Base-by-base conservation (phyloP, 2,797 vertebrate species). In the Columba guinea region DNA sequence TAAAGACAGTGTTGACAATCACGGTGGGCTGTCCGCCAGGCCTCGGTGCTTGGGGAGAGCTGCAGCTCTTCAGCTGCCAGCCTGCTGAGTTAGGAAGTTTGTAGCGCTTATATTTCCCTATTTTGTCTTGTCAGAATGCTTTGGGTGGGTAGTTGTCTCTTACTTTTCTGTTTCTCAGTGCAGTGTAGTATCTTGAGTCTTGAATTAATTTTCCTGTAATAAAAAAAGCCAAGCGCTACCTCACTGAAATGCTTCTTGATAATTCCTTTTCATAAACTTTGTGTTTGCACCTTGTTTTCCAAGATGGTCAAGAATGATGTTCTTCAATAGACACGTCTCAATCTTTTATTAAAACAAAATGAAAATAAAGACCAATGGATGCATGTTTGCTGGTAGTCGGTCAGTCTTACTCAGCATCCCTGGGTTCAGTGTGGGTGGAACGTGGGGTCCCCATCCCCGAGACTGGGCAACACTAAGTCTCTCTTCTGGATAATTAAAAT, bases 301-400 rank as follows among this genome's bases (percentile, higher is more conserved):
- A 59, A 71, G 74, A 3, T 60, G 48, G 10, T n/a, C 5, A 13
- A 35, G 48, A 73, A 13, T 20, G 19, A 27, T 70, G 5, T 19
- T 87, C 30, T 78, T 55, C 14, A 6, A 13, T 35, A 75, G 48
- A 19, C 0, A 1, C 0, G 1, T 55, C 65, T 30, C 18, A 21
- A 4, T 34, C 10, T 35, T 48, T 35, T 41, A 8, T 49, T 81
- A 23, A 5, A 16, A 3, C 44, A 46, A 17, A 30, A 8, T 9
- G 32, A 7, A n/a, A 10, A 2, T 6, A 6, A 60, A 24, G 13
- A 49, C 11, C 14, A 7, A 0, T n/a, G 0, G 1, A 6, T 41
- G 44, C 3, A 1, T 2, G 2, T 79, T 77, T 67, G 51, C 24
- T 59, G 44, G 26, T n/a, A 18, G 11, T 19, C 5, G 5, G 7